phyloP scores from a whole-genome alignment of 2,888 invertebrate species.

The Andrena trimmerana region DNA sequence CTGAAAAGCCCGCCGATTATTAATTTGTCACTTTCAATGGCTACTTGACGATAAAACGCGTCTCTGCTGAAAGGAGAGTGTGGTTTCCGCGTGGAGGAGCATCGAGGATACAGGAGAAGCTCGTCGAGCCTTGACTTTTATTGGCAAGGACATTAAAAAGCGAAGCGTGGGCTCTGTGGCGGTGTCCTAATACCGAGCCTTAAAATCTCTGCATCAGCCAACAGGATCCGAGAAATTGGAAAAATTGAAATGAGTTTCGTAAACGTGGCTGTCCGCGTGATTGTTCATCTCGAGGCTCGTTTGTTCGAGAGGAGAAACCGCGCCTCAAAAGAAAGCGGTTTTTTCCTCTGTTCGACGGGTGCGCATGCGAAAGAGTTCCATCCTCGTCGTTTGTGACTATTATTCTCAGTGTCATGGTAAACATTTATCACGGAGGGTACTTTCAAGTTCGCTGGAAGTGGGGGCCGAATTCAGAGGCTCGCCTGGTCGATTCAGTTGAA shows the following conservation, averaged over 20 bases:
- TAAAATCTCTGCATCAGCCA: neutral
- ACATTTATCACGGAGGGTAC: neutral
- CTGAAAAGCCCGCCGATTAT: slow-evolving; percentile 40
- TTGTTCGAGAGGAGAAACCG: slow-evolving; percentile 72
- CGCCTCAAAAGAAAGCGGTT: slow-evolving; percentile 71
- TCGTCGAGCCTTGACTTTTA: slow-evolving; percentile 22
- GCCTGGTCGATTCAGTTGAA: too few species aligned
- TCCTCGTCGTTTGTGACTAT: slow-evolving; percentile 33
- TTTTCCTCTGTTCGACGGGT: slow-evolving; percentile 30
- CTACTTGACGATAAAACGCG: neutral
- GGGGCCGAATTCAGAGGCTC: too few species aligned
- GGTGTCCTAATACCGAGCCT: neutral
- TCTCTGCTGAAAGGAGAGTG: slow-evolving; percentile 15
- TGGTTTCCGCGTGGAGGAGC: slow-evolving; percentile 31
- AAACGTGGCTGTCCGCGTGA: slow-evolving; percentile 15
- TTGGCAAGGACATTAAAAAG: neutral
- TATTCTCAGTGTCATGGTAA: slow-evolving; percentile 24
- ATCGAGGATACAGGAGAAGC: slow-evolving; percentile 23
- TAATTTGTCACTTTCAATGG: slow-evolving; percentile 15
- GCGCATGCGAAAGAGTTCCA: slow-evolving; percentile 64
- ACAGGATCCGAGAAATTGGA: neutral
- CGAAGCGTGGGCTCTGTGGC: neutral
- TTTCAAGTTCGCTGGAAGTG: neutral
- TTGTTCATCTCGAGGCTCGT: slow-evolving; percentile 23
- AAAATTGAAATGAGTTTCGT: neutral